A percentile compares a stretch with the other conserved stretches of the same genome.
These are phyloP conservation scores for Grammomys dolichurus DNA, from an alignment of 2,113 vertebrate species.

Conservation along the genomic window DNA sequence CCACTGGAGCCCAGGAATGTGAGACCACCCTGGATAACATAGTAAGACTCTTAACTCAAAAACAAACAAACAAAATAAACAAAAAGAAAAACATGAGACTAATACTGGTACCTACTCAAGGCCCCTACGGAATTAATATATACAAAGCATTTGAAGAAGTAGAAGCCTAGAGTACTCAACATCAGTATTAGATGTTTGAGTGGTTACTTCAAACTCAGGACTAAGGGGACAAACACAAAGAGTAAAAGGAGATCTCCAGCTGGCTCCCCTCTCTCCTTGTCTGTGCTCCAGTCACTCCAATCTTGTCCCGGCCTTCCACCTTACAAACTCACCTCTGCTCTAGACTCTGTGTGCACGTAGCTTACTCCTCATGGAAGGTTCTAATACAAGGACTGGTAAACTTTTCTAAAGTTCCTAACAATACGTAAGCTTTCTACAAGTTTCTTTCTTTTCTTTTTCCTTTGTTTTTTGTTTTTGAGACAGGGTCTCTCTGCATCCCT, in stretches of 20 bases:
- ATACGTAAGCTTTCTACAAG: neutral
- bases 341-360: neutral
- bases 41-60: neutral
- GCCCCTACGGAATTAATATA: neutral
- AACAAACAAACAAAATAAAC: neutral
- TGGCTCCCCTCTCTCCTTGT: neutral
- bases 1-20: neutral
- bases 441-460: neutral
- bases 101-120: neutral
- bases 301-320: neutral
- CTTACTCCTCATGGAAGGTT: constrained; percentile 3
- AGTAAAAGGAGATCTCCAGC: neutral
- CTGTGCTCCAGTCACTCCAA: neutral
- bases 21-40: neutral
- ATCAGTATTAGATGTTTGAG: constrained; percentile 3
- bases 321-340: constrained; percentile 26
- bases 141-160: neutral
- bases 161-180: neutral
- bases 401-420: constrained; percentile 24
- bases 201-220: neutral
- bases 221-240: constrained; percentile 43
- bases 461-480: neutral
- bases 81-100: neutral
- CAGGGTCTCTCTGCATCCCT: neutral
- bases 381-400: constrained; percentile 28